A percentile compares a stretch with the other conserved stretches of the same genome.
phyloP scores from a whole-genome alignment of 1,140 invertebrate genomes.

The Trialeurodes vaporariorum region DNA sequence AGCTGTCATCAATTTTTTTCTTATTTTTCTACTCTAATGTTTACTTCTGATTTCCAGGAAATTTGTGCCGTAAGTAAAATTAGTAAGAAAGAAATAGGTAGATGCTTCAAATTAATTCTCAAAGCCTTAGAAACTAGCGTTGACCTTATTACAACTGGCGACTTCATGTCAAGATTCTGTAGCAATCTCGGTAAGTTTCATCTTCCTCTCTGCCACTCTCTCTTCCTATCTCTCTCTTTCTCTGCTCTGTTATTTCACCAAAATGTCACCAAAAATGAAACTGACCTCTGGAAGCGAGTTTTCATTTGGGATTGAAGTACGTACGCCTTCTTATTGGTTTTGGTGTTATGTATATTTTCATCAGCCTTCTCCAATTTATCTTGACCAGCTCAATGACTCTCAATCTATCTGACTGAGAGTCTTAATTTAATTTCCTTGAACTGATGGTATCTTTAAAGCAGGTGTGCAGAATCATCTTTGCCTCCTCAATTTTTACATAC shows the following conservation, averaged over 20 bases:
- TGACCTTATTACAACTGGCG: slow-evolving; percentile 94
- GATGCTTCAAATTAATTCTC: slow-evolving; percentile 90
- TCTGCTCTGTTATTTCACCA: slow-evolving; percentile 3
- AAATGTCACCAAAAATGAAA: too few species aligned
- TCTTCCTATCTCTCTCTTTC: background rate
- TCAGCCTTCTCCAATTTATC: too few species aligned
- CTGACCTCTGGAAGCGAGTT: background rate
- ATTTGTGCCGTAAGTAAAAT: slow-evolving; percentile 98
- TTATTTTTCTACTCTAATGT: slow-evolving; percentile 7
- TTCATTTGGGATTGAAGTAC: too few species aligned
- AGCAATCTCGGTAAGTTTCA: slow-evolving; percentile 52
- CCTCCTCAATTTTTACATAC: too few species aligned
- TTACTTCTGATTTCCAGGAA: too few species aligned
- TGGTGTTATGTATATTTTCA: too few species aligned
- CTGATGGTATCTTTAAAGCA: too few species aligned
- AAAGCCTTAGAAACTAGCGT: slow-evolving; percentile 90
- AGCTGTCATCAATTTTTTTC: background rate
- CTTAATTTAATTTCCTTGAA: too few species aligned
- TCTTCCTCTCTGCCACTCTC: background rate
- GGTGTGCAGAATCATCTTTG: too few species aligned
- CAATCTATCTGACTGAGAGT: too few species aligned
- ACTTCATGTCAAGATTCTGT: slow-evolving; percentile 94
- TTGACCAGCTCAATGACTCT: too few species aligned
- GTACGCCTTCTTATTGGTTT: too few species aligned
- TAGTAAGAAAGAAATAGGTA: slow-evolving; percentile 97